Conservation (phyloP, 2,113 vertebrate genomes). For the Zootoca vivipara region DNA sequence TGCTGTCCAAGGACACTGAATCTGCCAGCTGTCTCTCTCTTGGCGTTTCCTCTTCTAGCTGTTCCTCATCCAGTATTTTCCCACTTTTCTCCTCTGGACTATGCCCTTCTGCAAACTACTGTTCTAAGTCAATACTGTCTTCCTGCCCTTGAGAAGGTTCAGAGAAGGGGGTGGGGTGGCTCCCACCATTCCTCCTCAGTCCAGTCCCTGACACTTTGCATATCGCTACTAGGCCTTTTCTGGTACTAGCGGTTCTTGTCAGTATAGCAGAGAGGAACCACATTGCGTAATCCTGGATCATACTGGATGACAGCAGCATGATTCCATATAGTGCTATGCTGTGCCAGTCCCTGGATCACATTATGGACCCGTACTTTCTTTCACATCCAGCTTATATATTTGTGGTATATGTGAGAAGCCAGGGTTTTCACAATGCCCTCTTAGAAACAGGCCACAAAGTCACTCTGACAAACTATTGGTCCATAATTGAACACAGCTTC, state of each 20-base stretch:
- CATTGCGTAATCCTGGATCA: not conserved
- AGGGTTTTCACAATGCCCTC: conserved; percentile 44
- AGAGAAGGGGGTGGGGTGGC: too few relatives aligned
- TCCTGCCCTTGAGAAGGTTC: too few relatives aligned
- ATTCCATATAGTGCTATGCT: not conserved
- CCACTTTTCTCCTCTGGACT: too few relatives aligned
- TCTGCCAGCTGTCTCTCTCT: too few relatives aligned
- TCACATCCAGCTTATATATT: not conserved
- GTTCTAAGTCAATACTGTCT: too few relatives aligned
- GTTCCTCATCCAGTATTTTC: too few relatives aligned
- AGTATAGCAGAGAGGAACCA: not conserved
- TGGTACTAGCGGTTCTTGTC: not conserved
- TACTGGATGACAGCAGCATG: not conserved
- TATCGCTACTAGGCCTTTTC: not conserved
- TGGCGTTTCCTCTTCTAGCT: too few relatives aligned
- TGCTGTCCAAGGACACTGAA: too few relatives aligned
- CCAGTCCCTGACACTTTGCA: too few relatives aligned
- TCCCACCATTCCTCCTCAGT: too few relatives aligned
- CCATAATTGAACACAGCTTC: conserved; percentile 48
- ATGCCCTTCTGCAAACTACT: too few relatives aligned
- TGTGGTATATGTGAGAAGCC: conserved; percentile 18
- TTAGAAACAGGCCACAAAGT: conserved; percentile 46
- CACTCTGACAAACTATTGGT: conserved; percentile 54
- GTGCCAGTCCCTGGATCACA: not conserved
- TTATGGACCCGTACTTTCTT: not conserved